phyloP scores from a whole-genome alignment of 2,888 invertebrate genomes.

The Cancer borealis region DNA sequence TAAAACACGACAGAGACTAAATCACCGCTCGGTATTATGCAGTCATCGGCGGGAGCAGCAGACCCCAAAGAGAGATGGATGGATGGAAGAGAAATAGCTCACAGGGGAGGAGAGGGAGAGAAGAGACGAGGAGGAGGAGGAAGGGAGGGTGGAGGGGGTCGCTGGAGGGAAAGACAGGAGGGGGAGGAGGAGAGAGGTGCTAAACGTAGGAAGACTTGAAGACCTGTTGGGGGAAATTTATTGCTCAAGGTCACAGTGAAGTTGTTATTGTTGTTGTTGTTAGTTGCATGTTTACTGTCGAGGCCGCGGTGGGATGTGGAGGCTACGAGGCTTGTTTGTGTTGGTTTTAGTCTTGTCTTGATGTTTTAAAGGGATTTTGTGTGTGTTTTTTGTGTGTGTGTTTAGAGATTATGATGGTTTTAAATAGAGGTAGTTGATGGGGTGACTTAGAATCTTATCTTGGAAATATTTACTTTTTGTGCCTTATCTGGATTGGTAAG shows the following conservation, averaged over 20 bases:
- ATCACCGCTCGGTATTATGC: constrained; percentile 55
- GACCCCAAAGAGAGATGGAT: constrained; percentile 51
- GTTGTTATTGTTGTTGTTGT: constrained; percentile 44
- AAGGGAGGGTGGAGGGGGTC: neutral
- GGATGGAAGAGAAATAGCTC: constrained; percentile 59
- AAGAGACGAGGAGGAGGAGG: constrained; percentile 43
- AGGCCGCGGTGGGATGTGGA: neutral
- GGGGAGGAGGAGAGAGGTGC: neutral
- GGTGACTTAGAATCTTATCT: neutral
- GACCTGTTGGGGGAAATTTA: constrained; percentile 61
- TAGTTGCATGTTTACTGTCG: neutral
- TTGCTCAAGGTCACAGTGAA: constrained; percentile 60
- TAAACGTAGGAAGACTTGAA: constrained; percentile 33
- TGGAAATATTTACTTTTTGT: neutral
- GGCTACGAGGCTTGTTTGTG: neutral
- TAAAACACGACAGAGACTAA: constrained; percentile 36
- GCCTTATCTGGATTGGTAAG: too few relatives aligned
- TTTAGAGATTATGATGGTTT: neutral
- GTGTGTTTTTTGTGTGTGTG: neutral
- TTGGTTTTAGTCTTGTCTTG: neutral
- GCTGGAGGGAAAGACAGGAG: neutral
- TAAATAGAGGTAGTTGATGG: neutral
- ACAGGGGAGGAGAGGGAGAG: constrained; percentile 40
- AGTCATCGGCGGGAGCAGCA: constrained; percentile 49
- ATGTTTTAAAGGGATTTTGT: neutral